phyloP scores from a whole-genome alignment of 2,888 invertebrate genomes.

The Drosophila trichaetosa region DNA sequence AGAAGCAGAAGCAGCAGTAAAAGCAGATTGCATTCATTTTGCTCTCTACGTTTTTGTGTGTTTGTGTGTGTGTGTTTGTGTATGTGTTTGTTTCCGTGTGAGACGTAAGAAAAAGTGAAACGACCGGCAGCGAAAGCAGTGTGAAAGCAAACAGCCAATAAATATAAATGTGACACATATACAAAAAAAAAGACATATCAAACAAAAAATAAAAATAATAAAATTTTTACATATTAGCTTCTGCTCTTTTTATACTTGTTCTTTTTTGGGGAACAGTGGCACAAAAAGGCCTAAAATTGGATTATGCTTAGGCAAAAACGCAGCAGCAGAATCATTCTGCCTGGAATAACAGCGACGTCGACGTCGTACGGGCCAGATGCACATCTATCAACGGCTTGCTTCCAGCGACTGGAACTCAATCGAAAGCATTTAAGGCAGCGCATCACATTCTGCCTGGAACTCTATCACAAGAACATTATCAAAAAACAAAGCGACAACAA shows the following conservation, averaged over 20 bases:
- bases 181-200: constrained; percentile 20
- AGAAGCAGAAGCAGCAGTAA: constrained; percentile 29
- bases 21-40: constrained; percentile 63
- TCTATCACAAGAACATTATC: constrained; percentile 77
- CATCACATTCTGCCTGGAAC: constrained; percentile 68
- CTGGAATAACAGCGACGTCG: constrained; percentile 7
- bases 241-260: neutral
- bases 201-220: neutral
- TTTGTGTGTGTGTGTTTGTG: constrained; percentile 29
- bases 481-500: constrained; percentile 55
- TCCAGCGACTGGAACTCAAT: constrained; percentile 60
- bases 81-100: constrained; percentile 29
- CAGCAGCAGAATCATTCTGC: constrained; percentile 53
- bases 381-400: constrained; percentile 5
- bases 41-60: constrained; percentile 56
- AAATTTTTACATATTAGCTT: constrained; percentile 18
- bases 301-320: constrained; percentile 81
- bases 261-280: constrained; percentile 6
- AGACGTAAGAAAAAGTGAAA: constrained; percentile 66
- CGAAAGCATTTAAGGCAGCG: constrained; percentile 68
- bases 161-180: constrained; percentile 30
- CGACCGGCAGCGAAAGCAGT: constrained; percentile 78
- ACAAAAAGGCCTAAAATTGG: constrained; percentile 66
- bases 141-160: constrained; percentile 64
- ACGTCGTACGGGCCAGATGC: neutral